Evolutionary conservation across 2,888 invertebrate species (phyloP), one percentile per base, ranked within the genome.

Genomic region (Amorpha juglandis): DNA sequence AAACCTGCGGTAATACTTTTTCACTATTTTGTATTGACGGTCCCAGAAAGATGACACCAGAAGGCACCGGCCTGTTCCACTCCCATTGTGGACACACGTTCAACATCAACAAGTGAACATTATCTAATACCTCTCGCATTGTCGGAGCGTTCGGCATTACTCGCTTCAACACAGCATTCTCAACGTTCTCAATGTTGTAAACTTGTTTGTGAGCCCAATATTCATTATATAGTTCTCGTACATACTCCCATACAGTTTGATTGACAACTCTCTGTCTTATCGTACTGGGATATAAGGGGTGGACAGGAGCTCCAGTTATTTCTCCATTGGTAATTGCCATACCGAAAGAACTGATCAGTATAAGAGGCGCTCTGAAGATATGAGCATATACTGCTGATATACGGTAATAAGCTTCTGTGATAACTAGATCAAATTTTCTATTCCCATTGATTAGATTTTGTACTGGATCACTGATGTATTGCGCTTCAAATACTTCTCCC

Each of bases 61-160:
- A 88, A 6, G 90, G 83, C 1, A 87, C 74, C 0, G 93, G 92
- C 38, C 87, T 74, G 42, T 83, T 78, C 0, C 73, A 75, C 35
- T 80, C 81, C 72, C 84, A 85, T 9, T 86, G 67, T 0, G 87
- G 85, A 74, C 91, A 81, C 1, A 79, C 76, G 71, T 93, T 93
- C 0, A 90, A 51, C 62, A 93, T 85, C 21, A 90, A 67, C 79
- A 92, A 72, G 62, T 87, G 82, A 0, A 88, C 72, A 52, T 80
- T 80, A 38, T 80, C 70, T 1, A 64, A 65, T 11, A 84, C 62
- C 35, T 78, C 74, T 21, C 55, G 67, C 9, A 78, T 38, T 6
- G 68, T 12, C 0, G 82, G 81, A 0, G 67, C 63, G 3, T 75
- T 63, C 27, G 63, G 52, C 7, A 82, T 82, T 3, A 72, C 67